A percentile compares a stretch with the other conserved stretches of the same genome.
phyloP scores from a whole-genome alignment of 2,888 invertebrate species.

The Acronicta aceris region DNA sequence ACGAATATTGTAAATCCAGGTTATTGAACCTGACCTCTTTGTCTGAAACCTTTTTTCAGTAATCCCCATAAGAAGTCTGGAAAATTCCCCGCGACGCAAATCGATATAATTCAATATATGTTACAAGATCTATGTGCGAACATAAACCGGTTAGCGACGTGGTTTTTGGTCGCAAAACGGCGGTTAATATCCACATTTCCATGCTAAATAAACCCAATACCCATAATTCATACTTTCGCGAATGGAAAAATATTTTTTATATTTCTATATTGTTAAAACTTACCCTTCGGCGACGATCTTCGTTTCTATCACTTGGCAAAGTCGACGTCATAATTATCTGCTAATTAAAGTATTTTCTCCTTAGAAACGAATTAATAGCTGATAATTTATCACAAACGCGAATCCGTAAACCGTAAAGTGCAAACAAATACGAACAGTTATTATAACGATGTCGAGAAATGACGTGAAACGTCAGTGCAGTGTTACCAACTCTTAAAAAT shows the following conservation, averaged over 20 bases:
- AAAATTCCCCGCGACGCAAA: constrained; percentile 55
- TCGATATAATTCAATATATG: too few species aligned
- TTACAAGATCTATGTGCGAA: constrained; percentile 5
- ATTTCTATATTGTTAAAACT: constrained; percentile 44
- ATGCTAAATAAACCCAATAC: constrained; percentile 61
- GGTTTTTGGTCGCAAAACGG: constrained; percentile 35
- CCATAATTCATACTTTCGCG: constrained; percentile 62
- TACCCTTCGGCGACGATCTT: constrained; percentile 86
- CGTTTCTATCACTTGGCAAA: constrained; percentile 79
- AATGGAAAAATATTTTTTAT: constrained; percentile 14
- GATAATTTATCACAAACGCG: constrained; percentile 14
- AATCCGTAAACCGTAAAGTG: constrained; percentile 8
- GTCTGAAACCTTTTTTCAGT: constrained; percentile 20
- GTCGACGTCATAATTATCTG: constrained; percentile 76
- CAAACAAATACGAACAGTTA: constrained; percentile 40
- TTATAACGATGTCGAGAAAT: neutral
- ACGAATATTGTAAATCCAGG: neutral
- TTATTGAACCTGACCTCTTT: constrained; percentile 23
- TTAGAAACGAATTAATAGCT: constrained; percentile 5
- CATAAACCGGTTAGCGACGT: constrained; percentile 54
- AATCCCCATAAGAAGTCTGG: constrained; percentile 44
- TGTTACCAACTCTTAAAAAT: too few species aligned
- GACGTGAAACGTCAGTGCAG: constrained; percentile 16
- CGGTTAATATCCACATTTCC: constrained; percentile 36
- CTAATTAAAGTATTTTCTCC: constrained; percentile 10